Evolutionary conservation across 1,140 invertebrate species (phyloP).

Genomic region (Hermetia illucens): DNA sequence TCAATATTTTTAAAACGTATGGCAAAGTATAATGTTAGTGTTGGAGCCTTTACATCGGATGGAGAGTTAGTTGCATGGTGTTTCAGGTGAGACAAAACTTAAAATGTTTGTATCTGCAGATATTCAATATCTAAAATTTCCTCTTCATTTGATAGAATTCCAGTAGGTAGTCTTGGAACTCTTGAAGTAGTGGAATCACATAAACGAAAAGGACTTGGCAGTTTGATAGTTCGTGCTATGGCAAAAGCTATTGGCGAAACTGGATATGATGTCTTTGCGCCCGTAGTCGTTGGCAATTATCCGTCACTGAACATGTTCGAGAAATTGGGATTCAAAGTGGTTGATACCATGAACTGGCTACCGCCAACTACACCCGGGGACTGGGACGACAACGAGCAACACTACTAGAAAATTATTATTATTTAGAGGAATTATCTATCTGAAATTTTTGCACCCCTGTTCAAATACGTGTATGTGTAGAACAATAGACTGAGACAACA

Average conservation of each 20-base stretch:
- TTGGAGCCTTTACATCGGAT: neutral
- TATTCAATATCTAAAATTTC: no score
- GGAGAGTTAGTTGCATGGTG: neutral
- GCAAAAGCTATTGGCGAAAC: neutral
- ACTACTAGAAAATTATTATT: no score
- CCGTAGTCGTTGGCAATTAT: neutral
- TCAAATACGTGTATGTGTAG: no score
- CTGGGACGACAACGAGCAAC: no score
- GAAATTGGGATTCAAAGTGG: neutral
- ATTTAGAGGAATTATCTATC: no score
- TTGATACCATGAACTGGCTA: neutral
- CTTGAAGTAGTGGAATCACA: neutral
- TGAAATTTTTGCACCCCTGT: no score
- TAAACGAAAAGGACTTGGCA: neutral
- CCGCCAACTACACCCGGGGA: no score
- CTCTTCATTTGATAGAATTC: no score
- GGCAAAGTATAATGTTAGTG: neutral
- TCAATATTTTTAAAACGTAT: neutral
- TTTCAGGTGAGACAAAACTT: no score
- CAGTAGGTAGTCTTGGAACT: neutral
- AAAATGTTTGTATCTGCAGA: no score
- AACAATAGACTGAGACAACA: no score
- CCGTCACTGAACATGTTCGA: neutral
- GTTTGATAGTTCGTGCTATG: neutral
- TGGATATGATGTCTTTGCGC: neutral